Evolutionary conservation across 1,140 invertebrate species (phyloP), one percentile per base, ranked within the genome.

Genomic region (Bathynomus jamesi): DNA sequence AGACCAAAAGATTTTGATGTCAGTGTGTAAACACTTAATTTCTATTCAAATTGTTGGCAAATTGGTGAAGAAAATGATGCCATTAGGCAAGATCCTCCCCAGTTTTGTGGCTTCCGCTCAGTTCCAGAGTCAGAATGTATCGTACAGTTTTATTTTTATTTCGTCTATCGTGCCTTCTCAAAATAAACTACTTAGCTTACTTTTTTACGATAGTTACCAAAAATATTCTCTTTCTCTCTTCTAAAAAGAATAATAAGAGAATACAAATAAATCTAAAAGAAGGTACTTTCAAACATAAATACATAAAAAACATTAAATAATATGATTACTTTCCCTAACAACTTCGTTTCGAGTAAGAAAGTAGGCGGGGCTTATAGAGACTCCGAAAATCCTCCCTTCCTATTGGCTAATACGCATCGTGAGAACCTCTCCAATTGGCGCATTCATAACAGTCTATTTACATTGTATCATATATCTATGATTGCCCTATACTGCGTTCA

Each of bases 21-120:
- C 68, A 65, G 72, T 74, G 72, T 69, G 72, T 74, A 74, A 74
- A 70, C 72, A 74, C 72, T 74, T 74, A 74, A 74, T 74, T 74
- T 74, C 72, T 74, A 74, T 74, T 74, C 72, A 74, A 74, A 74
- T 74, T 74, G 72, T 74, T 68, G 70, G 72, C 72, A 74, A 74
- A 74, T 74, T 70, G 72, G 72, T 69, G 68, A 68, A 74, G 72
- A 74, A 74, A 74, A 74, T 74, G 72, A 74, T 74, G 72, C 72
- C 72, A 74, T 74, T 74, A 70, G 63, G 68, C 60, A 70, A 74
- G 72, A 70, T 65, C 72, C 72, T 74, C 72, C 72, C 72, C 46
- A 53, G 40, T 53, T 53, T 53, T n/a, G n/a, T n/a, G n/a, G n/a
- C n/a, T n/a, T n/a, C n/a, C n/a, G n/a, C n/a, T n/a, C n/a, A n/a